Conservation (phyloP, 2,888 invertebrate species). For the Drosophila neutralis region DNA sequence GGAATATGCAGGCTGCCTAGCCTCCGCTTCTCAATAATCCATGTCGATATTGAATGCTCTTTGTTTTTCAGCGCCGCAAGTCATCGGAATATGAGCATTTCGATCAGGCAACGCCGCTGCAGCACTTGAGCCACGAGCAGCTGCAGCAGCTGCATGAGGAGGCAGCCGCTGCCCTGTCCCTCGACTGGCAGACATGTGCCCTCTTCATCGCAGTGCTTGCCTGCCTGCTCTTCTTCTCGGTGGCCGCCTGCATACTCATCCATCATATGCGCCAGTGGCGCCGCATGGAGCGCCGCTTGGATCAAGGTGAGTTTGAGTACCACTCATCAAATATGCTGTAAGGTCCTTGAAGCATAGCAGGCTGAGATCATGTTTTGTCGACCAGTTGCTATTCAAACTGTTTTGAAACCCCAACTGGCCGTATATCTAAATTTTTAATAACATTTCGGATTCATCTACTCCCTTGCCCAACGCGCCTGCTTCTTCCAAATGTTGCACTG, state of each 20-base stretch:
- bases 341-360: neutral
- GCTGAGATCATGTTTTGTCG: neutral
- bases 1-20: constrained; percentile 15
- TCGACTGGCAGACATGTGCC: constrained; percentile 91
- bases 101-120: constrained; percentile 60
- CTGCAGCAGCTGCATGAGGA: constrained; percentile 81
- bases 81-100: constrained; percentile 75
- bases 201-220: constrained; percentile 90
- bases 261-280: constrained; percentile 93
- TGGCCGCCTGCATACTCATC: constrained; percentile 90
- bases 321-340: neutral
- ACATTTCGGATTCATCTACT: neutral
- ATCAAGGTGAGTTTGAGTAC: constrained; percentile 88
- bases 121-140: constrained; percentile 81
- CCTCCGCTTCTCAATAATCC: neutral
- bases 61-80: constrained; percentile 82
- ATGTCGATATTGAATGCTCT: neutral
- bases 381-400: neutral
- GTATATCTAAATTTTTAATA: neutral
- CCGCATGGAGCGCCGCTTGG: constrained; percentile 90
- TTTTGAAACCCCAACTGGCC: neutral
- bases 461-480: neutral
- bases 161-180: constrained; percentile 84
- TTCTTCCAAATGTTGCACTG: neutral
- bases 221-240: constrained; percentile 92